A percentile compares a stretch with the other conserved stretches of the same genome.
phyloP scores from a whole-genome alignment of 1,140 invertebrate genomes.

The Drosophila gunungcola region DNA sequence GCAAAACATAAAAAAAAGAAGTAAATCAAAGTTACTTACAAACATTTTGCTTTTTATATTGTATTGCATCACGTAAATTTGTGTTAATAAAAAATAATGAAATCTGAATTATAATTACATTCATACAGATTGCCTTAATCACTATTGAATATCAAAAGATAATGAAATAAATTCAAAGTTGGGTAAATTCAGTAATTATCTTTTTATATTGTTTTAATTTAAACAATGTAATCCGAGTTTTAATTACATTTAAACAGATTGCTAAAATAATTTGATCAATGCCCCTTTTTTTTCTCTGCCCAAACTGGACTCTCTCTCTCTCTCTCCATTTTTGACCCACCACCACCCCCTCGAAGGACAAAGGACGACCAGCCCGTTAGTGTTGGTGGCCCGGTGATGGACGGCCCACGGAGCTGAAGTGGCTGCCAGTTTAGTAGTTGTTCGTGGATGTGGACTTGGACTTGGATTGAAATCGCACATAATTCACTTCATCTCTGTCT shows the following conservation, averaged over 20 bases:
- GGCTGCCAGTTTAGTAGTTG: slow-evolving; percentile 22
- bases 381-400: slow-evolving; percentile 18
- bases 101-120: too few species aligned
- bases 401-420: slow-evolving; percentile 18
- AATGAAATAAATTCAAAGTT: background rate
- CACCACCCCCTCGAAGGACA: slow-evolving; percentile 25
- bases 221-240: too few species aligned
- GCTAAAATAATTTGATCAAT: too few species aligned
- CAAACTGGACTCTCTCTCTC: slow-evolving; percentile 23
- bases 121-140: too few species aligned
- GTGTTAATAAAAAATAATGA: too few species aligned
- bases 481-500: slow-evolving; percentile 31
- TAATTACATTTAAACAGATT: too few species aligned
- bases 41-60: too few species aligned
- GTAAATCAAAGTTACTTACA: too few species aligned
- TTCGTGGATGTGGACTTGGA: slow-evolving; percentile 1
- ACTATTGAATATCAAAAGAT: background rate
- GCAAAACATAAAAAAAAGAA: too few species aligned
- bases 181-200: too few species aligned
- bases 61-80: too few species aligned
- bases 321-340: slow-evolving; percentile 1
- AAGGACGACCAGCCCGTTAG: slow-evolving; percentile 5
- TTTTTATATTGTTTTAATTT: too few species aligned
- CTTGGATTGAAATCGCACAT: slow-evolving; percentile 42
- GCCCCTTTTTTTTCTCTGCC: background rate